These are phyloP conservation scores for Etheostoma nigrum DNA, from an alignment of 2,797 vertebrate genomes.

Conservation along the genomic window DNA sequence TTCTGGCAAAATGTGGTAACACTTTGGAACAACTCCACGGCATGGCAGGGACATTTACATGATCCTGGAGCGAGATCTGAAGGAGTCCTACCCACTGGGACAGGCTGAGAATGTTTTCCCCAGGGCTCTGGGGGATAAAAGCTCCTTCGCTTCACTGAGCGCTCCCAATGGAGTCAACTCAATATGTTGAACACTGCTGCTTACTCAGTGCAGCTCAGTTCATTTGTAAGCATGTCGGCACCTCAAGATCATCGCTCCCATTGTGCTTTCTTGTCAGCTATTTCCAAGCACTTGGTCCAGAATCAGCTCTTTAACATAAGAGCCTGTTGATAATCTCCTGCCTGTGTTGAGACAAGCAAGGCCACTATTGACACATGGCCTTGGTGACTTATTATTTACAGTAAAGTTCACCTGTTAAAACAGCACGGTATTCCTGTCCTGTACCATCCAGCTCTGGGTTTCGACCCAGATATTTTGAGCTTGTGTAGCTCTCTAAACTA, in stretches of 20 bases:
- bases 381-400: neutral
- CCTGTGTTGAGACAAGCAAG: conserved; percentile 9
- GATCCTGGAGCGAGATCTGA: conserved; percentile 67
- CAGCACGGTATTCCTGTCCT: neutral
- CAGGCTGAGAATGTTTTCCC: conserved; percentile 53
- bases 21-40: conserved; percentile 36
- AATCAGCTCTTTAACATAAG: conserved; percentile 30
- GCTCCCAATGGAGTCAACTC: conserved; percentile 53
- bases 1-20: conserved; percentile 38
- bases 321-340: conserved; percentile 13
- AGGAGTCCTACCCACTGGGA: conserved; percentile 32
- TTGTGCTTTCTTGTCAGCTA: conserved; percentile 29
- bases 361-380: neutral
- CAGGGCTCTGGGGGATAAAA: conserved; percentile 55
- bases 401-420: neutral
- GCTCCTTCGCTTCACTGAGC: conserved; percentile 52
- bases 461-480: conserved; percentile 45
- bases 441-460: conserved; percentile 1
- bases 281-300: conserved; percentile 28
- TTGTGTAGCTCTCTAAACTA: conserved; percentile 22
- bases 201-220: conserved; percentile 43
- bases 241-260: conserved; percentile 33
- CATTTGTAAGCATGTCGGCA: conserved; percentile 69
- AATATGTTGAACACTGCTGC: conserved; percentile 39
- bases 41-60: conserved; percentile 36